These are phyloP conservation scores for Eristalinus aeneus DNA, from an alignment of 2,888 invertebrate genomes.

Conservation along the genomic window DNA sequence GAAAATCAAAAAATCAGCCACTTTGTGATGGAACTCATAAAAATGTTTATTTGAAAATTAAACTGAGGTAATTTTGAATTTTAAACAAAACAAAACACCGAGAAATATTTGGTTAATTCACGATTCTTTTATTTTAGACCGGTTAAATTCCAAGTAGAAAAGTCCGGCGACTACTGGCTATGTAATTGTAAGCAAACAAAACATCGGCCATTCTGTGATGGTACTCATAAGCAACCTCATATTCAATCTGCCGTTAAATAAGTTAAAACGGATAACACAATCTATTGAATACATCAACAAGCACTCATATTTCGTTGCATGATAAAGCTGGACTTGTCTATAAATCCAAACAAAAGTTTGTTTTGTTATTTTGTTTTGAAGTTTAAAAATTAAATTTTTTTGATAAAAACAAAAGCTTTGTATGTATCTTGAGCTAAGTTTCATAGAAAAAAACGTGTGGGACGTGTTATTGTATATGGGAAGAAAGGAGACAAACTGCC, in stretches of 20 bases:
- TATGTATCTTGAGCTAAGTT: neutral
- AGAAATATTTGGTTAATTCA: neutral
- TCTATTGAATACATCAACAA: neutral
- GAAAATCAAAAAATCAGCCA: conserved; percentile 94
- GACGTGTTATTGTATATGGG: too few species aligned
- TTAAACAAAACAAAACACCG: neutral
- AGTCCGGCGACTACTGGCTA: conserved; percentile 96
- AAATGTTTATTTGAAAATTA: conserved; percentile 87
- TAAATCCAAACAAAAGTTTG: neutral
- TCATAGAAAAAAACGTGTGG: too few species aligned
- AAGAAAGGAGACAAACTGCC: too few species aligned
- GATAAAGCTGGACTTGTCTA: neutral
- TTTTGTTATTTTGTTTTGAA: neutral
- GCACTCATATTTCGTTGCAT: neutral
- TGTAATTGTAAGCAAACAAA: conserved; percentile 98
- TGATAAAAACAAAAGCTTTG: neutral
- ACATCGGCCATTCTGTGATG: conserved; percentile 98
- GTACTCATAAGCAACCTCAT: conserved; percentile 90
- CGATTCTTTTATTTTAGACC: conserved; percentile 82
- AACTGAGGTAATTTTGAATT: conserved; percentile 82
- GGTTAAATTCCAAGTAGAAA: conserved; percentile 89
- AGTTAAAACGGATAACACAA: conserved; percentile 8
- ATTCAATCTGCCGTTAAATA: conserved; percentile 83
- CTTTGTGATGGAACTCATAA: conserved; percentile 97
- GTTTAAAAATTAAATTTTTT: neutral